Evolutionary conservation across 1,140 invertebrate genomes (phyloP), one percentile per base, ranked within the genome.

Genomic region (Papilio polytes): DNA sequence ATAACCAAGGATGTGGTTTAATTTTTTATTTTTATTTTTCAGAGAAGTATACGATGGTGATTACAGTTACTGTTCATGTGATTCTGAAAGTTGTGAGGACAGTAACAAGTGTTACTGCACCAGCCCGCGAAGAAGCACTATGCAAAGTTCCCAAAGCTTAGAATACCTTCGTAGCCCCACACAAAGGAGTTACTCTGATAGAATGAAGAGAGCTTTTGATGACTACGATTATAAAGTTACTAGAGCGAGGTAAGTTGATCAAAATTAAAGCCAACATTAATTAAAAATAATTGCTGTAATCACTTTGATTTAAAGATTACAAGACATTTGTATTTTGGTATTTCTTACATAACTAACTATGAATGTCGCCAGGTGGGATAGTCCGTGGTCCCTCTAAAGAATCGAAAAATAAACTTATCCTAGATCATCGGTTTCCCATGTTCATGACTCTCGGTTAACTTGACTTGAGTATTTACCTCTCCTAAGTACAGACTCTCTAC

Each of bases 61-160:
- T 88, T 89, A 94, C 95, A 93, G 96, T 90, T 85, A 96, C 79
- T 97, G 97, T 87, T 96, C 96, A 3, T 98, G 98, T 89, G 98
- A 98, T 87, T 98, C 98, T 0, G 98, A 98, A 86, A 98, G 97
- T 85, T 98, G 98, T 90, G 96, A 97, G 0, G 98, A 98, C 80
- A 98, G 97, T 89, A 98, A 98, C 88, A 98, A 98, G 90, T 98
- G 98, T 89, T 98, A 98, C 88, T 98, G 98, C 91, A 94, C 96
- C 10, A 95, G 95, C 2, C 94, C 93, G 2, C 93, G 94, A 81
- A 81, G 56, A 81, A 84, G 80, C 15, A 78, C 73, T 1, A 92
- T 96, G n/a, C 96, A 93, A 66, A 94, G 90, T 51, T 94, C 96
- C 0, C 96, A 95, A 82, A 97, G 96, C 85, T 89, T 96, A 53